These are phyloP conservation scores for Sipha maydis DNA, from an alignment of 2,888 invertebrate genomes.

Conservation along the genomic window DNA sequence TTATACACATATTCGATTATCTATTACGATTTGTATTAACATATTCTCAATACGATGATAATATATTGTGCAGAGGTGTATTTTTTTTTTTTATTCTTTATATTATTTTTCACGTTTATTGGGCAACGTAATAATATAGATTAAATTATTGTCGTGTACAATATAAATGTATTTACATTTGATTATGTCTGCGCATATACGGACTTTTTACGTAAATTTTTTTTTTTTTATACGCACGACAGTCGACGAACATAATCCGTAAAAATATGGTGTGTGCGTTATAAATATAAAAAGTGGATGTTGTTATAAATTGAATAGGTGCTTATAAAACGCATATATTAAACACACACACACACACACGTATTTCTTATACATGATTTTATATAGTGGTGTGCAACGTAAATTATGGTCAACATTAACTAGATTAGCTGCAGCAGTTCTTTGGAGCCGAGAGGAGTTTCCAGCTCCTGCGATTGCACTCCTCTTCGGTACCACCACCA, in stretches of 20 bases:
- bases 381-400: background rate
- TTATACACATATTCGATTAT: background rate
- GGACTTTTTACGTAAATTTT: background rate
- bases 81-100: conserved; percentile 1
- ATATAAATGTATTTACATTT: conserved; percentile 27
- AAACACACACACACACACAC: background rate
- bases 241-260: conserved; percentile 39
- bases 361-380: background rate
- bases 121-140: conserved; percentile 35
- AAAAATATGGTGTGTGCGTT: conserved; percentile 35
- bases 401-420: conserved; percentile 47
- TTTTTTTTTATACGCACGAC: background rate
- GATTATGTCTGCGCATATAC: conserved; percentile 13
- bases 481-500: background rate
- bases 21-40: background rate
- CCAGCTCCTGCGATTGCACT: background rate
- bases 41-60: conserved; percentile 27
- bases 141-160: conserved; percentile 39
- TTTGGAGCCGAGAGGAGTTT: conserved; percentile 13
- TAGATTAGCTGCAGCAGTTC: conserved; percentile 13
- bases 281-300: conserved; percentile 32
- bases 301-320: conserved; percentile 48
- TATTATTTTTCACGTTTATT: background rate
- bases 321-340: background rate
- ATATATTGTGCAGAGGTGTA: conserved; percentile 3